A percentile compares a stretch with the other conserved stretches of the same genome.
phyloP scores from a whole-genome alignment of 2,113 vertebrate genomes.

The Geothlypis trichas region DNA sequence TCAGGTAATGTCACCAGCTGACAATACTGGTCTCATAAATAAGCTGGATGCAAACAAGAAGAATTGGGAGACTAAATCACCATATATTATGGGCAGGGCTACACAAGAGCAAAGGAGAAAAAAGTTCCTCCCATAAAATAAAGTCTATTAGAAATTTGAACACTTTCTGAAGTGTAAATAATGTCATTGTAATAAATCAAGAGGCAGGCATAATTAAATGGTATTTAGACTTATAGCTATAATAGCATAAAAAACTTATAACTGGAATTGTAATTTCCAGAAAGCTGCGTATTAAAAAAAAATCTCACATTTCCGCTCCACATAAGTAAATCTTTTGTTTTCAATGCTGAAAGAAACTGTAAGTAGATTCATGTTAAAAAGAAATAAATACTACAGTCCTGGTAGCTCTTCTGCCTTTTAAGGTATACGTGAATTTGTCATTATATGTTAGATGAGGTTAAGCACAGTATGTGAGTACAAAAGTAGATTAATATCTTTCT shows the following conservation, averaged over 20 bases:
- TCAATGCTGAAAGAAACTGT: background rate
- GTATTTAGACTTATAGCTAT: slow-evolving; percentile 5
- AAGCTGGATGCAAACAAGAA: background rate
- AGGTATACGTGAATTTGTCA: background rate
- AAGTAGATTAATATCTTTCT: background rate
- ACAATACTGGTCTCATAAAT: background rate
- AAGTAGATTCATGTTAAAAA: background rate
- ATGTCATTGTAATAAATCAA: slow-evolving; percentile 1
- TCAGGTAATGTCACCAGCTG: background rate
- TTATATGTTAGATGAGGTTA: background rate
- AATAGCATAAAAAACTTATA: background rate
- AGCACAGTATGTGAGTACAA: background rate
- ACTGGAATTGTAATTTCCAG: background rate
- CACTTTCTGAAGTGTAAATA: background rate
- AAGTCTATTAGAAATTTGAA: background rate
- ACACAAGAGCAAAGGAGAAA: background rate
- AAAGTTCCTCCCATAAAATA: background rate
- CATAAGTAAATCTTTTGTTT: background rate
- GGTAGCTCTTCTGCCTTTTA: background rate
- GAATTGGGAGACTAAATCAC: background rate
- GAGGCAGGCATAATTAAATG: background rate
- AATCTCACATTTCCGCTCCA: background rate
- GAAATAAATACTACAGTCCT: background rate
- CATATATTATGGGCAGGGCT: background rate
- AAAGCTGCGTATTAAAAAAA: background rate